Base-by-base conservation (phyloP, 2,888 invertebrate species). In the Podabrus alpinus region DNA sequence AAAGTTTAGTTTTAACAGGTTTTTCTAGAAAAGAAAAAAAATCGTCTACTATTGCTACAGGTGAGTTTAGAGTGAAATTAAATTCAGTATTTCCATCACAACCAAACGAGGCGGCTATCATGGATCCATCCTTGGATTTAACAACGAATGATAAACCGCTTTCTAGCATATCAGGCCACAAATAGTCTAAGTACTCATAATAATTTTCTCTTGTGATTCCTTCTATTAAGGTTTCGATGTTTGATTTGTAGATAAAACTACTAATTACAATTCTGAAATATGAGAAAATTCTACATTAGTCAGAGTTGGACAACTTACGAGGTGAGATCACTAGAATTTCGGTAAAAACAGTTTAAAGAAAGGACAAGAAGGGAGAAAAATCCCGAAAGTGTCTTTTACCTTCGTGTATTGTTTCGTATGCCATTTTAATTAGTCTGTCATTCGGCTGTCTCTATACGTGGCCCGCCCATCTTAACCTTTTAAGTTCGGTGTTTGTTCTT, bases 221-320 rank as follows among this genome's bases (percentile, higher is more conserved):
- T 77, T 92, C 91, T 15, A 95, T 85, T 90, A 93, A 95, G 83
- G 92, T 91, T 83, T 96, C 96, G 80, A 96, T 84, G 84, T 96
- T 96, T 0, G 95, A 95, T 87, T 96, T 96, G 82, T 92, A 91
- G 86, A 94, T 94, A 87, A 96, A 96, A 84, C 96, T 95, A 7
- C 92, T 91, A 0, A 94, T 93, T 76, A 96, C 93, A 88, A 96
- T 95, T 75, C 95, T 95, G 85, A 25, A 86, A 87, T 71, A 75
- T 45, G 13, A n/a, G 11, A 45, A 45, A 29, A 29, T n/a, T n/a
- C n/a, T n/a, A n/a, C 13, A 29, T 13, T 29, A 29, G 9, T 21
- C 3, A n/a, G n/a, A n/a, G n/a, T n/a, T n/a, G n/a, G n/a, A n/a
- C n/a, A n/a, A n/a, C n/a, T n/a, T n/a, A n/a, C n/a, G n/a, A n/a